Evolutionary conservation across 2,888 invertebrate species (phyloP).

Genomic region (Callimorpha dominula): DNA sequence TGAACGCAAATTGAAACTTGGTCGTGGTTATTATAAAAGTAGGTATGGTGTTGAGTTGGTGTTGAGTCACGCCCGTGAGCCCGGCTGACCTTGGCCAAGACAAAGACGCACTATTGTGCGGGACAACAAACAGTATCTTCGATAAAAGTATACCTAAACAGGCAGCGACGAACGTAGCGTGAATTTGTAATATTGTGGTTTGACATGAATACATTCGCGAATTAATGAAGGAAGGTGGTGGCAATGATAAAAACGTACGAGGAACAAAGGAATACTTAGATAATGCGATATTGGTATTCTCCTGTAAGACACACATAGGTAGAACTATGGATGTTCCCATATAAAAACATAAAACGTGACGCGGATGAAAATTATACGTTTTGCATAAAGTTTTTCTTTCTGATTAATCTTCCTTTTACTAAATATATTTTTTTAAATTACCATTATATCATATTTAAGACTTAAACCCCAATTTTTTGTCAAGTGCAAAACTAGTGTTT

Average conservation of each 20-base stretch:
- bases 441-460: too few relatives aligned
- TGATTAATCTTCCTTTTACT: too few relatives aligned
- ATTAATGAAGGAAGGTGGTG: constrained; percentile 60
- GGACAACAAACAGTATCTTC: constrained; percentile 69
- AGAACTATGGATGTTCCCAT: constrained; percentile 1
- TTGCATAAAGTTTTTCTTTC: background rate
- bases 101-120: constrained; percentile 74
- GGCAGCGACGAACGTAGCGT: constrained; percentile 60
- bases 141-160: constrained; percentile 78
- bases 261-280: constrained; percentile 28
- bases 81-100: constrained; percentile 76
- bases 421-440: too few relatives aligned
- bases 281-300: constrained; percentile 11
- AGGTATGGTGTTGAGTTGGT: constrained; percentile 53
- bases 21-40: constrained; percentile 40
- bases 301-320: background rate
- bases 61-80: constrained; percentile 56
- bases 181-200: constrained; percentile 65
- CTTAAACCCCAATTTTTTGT: too few relatives aligned
- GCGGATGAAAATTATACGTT: constrained; percentile 9
- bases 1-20: constrained; percentile 37
- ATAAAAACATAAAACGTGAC: constrained; percentile 7
- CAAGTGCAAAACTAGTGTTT: background rate
- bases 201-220: constrained; percentile 58
- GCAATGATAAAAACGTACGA: constrained; percentile 26